A percentile compares a stretch with the other conserved stretches of the same genome.
Evolutionary conservation across 2,888 invertebrate species (phyloP).

Genomic region (Rhimphoctona megacephalus): DNA sequence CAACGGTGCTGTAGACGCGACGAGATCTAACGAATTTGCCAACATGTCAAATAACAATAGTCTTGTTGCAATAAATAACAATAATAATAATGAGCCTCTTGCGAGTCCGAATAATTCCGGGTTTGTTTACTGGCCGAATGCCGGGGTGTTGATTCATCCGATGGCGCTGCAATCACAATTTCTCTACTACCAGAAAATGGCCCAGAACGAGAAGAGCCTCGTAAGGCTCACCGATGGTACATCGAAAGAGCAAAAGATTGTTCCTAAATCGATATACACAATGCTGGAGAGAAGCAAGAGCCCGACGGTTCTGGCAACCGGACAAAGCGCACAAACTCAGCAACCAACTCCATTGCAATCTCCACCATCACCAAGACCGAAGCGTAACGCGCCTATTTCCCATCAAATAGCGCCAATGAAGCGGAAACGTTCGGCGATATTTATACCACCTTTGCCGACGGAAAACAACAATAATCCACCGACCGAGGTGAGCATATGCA

Average conservation of each 20-base stretch:
- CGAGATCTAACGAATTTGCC: constrained; percentile 64
- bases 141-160: constrained; percentile 91
- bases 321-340: constrained; percentile 77
- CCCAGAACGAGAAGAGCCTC: constrained; percentile 85
- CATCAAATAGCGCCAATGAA: constrained; percentile 86
- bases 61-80: constrained; percentile 55
- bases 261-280: constrained; percentile 84
- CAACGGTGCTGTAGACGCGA: constrained; percentile 47
- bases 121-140: constrained; percentile 90
- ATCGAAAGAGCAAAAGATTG: constrained; percentile 79
- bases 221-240: constrained; percentile 70
- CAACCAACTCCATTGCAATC: constrained; percentile 67
- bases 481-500: constrained; percentile 95
- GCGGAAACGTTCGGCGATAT: constrained; percentile 93
- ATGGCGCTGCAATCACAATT: constrained; percentile 90
- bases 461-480: constrained; percentile 91
- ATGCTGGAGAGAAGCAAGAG: constrained; percentile 78
- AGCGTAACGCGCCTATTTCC: constrained; percentile 84
- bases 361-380: constrained; percentile 83
- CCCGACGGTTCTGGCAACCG: constrained; percentile 68
- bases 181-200: constrained; percentile 91
- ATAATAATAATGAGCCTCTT: constrained; percentile 81
- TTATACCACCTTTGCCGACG: constrained; percentile 92
- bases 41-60: constrained; percentile 62
- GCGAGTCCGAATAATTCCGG: constrained; percentile 83